phyloP scores from a whole-genome alignment of 2,113 vertebrate genomes.

The Alexandromys fortis region DNA sequence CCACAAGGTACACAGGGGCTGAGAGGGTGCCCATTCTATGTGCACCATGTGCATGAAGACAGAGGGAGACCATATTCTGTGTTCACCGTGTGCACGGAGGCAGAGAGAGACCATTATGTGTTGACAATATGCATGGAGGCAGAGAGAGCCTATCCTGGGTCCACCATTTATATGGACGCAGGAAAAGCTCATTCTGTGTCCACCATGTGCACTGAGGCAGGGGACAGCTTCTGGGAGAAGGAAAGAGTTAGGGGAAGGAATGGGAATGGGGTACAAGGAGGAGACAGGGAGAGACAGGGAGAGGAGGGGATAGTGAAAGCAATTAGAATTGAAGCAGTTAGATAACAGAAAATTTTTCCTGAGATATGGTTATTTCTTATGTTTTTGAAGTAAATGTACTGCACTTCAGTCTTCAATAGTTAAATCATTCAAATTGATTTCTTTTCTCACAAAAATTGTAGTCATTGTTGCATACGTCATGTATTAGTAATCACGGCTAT shows the following conservation, averaged over 20 bases:
- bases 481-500: background rate
- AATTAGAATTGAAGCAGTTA: background rate
- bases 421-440: background rate
- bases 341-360: background rate
- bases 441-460: background rate
- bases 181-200: background rate
- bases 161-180: no score
- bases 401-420: background rate
- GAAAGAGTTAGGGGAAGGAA: background rate
- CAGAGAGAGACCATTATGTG: no score
- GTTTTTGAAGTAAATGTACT: background rate
- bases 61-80: no score
- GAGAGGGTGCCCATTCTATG: no score
- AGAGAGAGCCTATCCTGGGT: no score
- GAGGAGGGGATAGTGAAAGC: background rate
- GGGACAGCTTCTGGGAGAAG: background rate
- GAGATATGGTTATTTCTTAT: background rate
- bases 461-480: background rate
- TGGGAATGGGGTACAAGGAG: background rate
- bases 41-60: fast-evolving
- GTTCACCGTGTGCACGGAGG: no score
- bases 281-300: background rate
- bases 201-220: background rate
- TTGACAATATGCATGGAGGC: no score
- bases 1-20: background rate